phyloP scores from a whole-genome alignment of 2,113 vertebrate genomes.

The Albula goreensis region DNA sequence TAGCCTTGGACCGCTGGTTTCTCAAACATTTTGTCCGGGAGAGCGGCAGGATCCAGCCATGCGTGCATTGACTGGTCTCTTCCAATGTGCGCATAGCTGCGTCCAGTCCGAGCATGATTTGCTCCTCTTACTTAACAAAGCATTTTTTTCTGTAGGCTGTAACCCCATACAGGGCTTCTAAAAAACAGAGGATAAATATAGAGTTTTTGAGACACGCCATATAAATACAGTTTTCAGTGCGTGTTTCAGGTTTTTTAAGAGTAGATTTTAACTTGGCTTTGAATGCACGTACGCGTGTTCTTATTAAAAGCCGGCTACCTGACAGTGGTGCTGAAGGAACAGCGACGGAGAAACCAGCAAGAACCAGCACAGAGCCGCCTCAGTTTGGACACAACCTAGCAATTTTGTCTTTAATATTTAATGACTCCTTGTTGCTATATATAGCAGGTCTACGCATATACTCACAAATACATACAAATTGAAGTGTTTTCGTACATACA shows the following conservation, averaged over 20 bases:
- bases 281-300: background rate
- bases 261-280: background rate
- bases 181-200: background rate
- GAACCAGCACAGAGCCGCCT: slow-evolving; percentile 6
- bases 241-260: background rate
- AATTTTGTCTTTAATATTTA: background rate
- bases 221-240: background rate
- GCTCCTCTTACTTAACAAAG: background rate
- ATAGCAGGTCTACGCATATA: background rate
- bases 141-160: background rate
- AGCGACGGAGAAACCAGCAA: background rate
- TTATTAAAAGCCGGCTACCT: background rate
- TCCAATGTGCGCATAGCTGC: background rate
- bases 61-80: background rate
- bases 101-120: background rate
- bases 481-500: background rate
- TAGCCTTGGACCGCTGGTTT: background rate
- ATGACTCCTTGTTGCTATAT: background rate
- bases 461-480: background rate
- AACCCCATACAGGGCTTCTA: background rate
- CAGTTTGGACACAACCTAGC: slow-evolving; percentile 1
- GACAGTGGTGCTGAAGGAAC: slow-evolving; percentile 19
- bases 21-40: background rate
- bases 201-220: background rate
- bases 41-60: background rate